Percentiles rank a stretch among this genome's conserved stretches.
These are phyloP conservation scores for Drosophila ironensis DNA, from an alignment of 1,140 invertebrate genomes.

Conservation along the genomic window DNA sequence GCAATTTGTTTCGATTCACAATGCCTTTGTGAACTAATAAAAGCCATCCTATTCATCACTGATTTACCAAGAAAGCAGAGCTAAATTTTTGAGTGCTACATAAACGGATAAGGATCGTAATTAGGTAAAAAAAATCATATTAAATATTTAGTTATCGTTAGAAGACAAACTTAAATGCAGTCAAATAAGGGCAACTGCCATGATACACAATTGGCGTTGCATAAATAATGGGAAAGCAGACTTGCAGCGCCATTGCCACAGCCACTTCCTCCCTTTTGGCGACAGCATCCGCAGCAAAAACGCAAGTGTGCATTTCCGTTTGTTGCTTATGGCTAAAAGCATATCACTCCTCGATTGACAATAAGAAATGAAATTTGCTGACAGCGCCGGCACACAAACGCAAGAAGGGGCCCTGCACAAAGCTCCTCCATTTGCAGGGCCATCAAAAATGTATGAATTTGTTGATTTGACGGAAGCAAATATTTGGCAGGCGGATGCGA, in stretches of 20 bases:
- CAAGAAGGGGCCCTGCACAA: conserved; percentile 5
- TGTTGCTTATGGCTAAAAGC: conserved; percentile 53
- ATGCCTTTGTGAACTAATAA: conserved; percentile 22
- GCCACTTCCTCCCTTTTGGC: conserved; percentile 30
- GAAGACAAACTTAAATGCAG: neutral
- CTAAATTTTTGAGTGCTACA: neutral
- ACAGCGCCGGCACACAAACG: conserved; percentile 21
- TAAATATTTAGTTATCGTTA: neutral
- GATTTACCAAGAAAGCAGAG: conserved; percentile 8
- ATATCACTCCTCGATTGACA: conserved; percentile 61
- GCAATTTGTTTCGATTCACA: conserved; percentile 22
- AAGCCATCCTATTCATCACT: neutral
- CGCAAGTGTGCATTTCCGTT: conserved; percentile 59
- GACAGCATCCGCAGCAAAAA: conserved; percentile 49
- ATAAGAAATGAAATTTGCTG: conserved; percentile 60
- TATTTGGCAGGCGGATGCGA: conserved; percentile 60
- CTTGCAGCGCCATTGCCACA: conserved; percentile 38
- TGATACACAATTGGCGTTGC: conserved; percentile 38
- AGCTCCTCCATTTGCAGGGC: conserved; percentile 51
- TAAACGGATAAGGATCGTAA: too few relatives aligned
- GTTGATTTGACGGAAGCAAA: conserved; percentile 75
- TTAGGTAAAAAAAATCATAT: too few relatives aligned
- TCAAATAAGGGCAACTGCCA: neutral
- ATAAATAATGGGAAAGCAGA: conserved; percentile 53
- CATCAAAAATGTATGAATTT: conserved; percentile 74